Conservation (phyloP, 2,797 vertebrate genomes). For the Myotis myotis region DNA sequence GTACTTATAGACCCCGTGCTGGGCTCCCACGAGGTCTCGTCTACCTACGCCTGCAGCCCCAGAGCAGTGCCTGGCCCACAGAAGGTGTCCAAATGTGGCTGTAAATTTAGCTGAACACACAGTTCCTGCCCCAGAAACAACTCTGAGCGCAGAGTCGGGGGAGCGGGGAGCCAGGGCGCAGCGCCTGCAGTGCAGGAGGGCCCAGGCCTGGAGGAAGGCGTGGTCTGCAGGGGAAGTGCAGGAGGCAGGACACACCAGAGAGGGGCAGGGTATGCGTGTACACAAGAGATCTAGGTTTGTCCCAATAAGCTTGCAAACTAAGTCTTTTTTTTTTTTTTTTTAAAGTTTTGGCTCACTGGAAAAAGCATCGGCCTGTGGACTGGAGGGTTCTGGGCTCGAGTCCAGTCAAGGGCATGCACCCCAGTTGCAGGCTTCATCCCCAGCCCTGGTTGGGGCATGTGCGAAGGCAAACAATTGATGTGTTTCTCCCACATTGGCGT, state of each 20-base stretch:
- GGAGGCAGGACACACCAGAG: neutral
- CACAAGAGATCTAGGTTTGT: neutral
- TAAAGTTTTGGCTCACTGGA: too few relatives aligned
- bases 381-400: too few relatives aligned
- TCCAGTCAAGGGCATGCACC: too few relatives aligned
- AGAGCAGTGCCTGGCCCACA: neutral
- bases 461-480: too few relatives aligned
- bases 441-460: too few relatives aligned
- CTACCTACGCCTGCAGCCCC: neutral
- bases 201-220: neutral
- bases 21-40: neutral
- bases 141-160: neutral
- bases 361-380: too few relatives aligned
- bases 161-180: neutral
- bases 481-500: too few relatives aligned
- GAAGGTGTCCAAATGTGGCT: neutral
- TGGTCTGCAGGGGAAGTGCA: neutral
- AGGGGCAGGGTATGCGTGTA: neutral
- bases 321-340: neutral
- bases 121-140: neutral
- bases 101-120: neutral
- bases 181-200: neutral
- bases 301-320: neutral
- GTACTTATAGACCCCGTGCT: neutral
- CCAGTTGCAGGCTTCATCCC: too few relatives aligned